Evolutionary conservation across 2,113 vertebrate species (phyloP), one percentile per base, ranked within the genome.

Genomic region (Scomber colias): DNA sequence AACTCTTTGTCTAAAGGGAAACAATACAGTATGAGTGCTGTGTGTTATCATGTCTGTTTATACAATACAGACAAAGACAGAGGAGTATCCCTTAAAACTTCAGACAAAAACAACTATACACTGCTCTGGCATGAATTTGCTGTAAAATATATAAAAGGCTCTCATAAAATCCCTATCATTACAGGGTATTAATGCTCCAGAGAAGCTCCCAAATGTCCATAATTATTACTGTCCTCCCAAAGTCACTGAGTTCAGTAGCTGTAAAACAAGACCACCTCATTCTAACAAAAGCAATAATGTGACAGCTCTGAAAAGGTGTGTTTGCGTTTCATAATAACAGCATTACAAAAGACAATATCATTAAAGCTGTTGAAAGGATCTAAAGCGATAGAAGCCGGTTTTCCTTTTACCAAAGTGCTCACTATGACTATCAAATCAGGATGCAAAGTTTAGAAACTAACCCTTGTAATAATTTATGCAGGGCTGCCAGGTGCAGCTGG

Each of bases 381-480:
- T 55, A 27, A 27, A 27, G 24, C 24, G 24, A 27, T 27, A 27
- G 24, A 27, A 27, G 24, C 24, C 24, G 2, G 24, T 27, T 27
- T 27, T 35, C 48, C 11, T 71, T 77, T 56, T 5, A 1, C 16
- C 6, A 1, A 14, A 10, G 51, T 45, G 9, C 16, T 69, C 14
- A 53, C 19, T 74, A 12, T 77, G 76, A 82, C 80, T 77, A 75
- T 15, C 84, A 88, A 90, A 89, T 87, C n/a, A 83, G 54, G 21
- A 86, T 79, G 80, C 75, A 87, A 86, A 86, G 67, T 59, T 81
- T 53, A 45, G 15, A 45, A 70, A 31, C 19, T 13, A 40, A 17
- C 30, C 3, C 71, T 73, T 45, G 24, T 27, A 27, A 27, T 3
- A 2, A 27, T 27, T 27, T 27, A 27, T 51, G 24, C 13, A 46